Conservation (phyloP, 2,888 invertebrate genomes). For the Dysmachus trigonus region DNA sequence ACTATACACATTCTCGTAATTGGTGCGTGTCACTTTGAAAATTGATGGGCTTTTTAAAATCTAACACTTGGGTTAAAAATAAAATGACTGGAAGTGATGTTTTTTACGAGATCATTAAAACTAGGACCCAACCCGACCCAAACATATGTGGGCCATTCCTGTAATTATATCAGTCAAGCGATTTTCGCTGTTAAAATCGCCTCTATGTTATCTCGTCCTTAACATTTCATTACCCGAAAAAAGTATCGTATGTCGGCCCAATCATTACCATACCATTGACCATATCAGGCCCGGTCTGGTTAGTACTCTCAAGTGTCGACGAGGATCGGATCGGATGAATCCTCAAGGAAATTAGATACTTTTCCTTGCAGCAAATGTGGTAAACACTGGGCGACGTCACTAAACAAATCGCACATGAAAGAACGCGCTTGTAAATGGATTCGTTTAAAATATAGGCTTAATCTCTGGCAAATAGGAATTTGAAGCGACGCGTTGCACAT, state of each 20-base stretch:
- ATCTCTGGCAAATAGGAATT: constrained; percentile 2
- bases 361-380: constrained; percentile 24
- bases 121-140: not conserved
- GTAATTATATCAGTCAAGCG: not conserved
- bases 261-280: constrained; percentile 16
- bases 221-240: constrained; percentile 8
- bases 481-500: not conserved
- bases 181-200: not conserved
- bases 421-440: not conserved
- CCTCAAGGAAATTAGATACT: constrained; percentile 7
- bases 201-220: not conserved
- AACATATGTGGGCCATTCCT: not conserved
- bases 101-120: not conserved
- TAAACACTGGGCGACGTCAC: constrained; percentile 11
- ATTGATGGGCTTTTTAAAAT: not conserved
- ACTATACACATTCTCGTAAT: not conserved
- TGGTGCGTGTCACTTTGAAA: not conserved
- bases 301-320: not conserved
- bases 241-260: constrained; percentile 10
- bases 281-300: not conserved
- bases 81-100: not conserved
- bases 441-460: not conserved
- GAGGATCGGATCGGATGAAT: not conserved
- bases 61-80: not conserved
- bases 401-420: constrained; percentile 27